Percentiles rank a stretch among this genome's conserved stretches.
Evolutionary conservation across 2,113 vertebrate genomes (phyloP).

Genomic region (Vimba vimba): DNA sequence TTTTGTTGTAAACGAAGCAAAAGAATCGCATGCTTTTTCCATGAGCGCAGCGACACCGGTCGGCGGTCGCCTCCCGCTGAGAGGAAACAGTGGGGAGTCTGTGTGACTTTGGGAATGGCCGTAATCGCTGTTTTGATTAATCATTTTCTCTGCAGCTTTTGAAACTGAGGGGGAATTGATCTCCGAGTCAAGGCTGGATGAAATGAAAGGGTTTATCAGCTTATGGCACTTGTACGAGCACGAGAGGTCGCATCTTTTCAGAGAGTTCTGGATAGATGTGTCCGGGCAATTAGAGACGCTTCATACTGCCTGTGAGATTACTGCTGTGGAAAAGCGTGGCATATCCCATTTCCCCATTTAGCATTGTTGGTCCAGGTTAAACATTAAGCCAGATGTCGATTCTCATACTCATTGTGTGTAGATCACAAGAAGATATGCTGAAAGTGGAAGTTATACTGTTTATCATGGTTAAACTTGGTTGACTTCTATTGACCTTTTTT

Average conservation of each 20-base stretch:
- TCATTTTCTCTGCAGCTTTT: slow-evolving; percentile 70
- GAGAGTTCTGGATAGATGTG: slow-evolving; percentile 65
- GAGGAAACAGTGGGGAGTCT: slow-evolving; percentile 64
- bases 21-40: slow-evolving; percentile 8
- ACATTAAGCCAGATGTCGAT: slow-evolving; percentile 46
- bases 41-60: slow-evolving; percentile 36
- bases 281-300: slow-evolving; percentile 75
- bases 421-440: slow-evolving; percentile 40
- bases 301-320: slow-evolving; percentile 69
- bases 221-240: slow-evolving; percentile 77
- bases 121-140: slow-evolving; percentile 77
- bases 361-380: slow-evolving; percentile 38
- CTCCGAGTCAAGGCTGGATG: slow-evolving; percentile 59
- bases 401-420: slow-evolving; percentile 26
- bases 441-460: background rate
- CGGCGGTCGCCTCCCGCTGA: slow-evolving; percentile 65
- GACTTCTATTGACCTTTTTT: background rate
- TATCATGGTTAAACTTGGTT: background rate
- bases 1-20: slow-evolving; percentile 9
- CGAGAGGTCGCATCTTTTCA: slow-evolving; percentile 72
- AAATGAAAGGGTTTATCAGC: slow-evolving; percentile 77
- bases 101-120: slow-evolving; percentile 62
- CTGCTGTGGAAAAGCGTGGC: slow-evolving; percentile 54
- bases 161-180: slow-evolving; percentile 59
- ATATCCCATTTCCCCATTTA: slow-evolving; percentile 7